These are phyloP conservation scores for Dicyrtomina minuta DNA, from an alignment of 2,888 invertebrate genomes.

Conservation along the genomic window DNA sequence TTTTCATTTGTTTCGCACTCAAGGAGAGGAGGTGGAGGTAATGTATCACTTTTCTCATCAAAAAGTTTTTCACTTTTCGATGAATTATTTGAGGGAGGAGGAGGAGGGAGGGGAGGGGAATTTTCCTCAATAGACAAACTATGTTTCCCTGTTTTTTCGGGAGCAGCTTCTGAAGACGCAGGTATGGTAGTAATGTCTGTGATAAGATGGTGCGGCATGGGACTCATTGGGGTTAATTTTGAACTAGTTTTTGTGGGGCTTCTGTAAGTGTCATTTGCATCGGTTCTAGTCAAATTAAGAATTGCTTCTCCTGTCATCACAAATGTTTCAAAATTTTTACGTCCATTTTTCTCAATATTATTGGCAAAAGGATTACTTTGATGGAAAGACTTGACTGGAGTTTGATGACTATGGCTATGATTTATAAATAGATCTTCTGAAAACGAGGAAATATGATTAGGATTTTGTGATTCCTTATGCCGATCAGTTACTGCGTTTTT, in stretches of 20 bases:
- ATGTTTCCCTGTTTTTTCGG: conserved; percentile 14
- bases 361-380: conserved; percentile 36
- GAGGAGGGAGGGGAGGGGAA: conserved; percentile 50
- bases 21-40: conserved; percentile 47
- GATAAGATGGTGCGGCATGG: conserved; percentile 37
- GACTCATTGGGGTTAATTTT: conserved; percentile 50
- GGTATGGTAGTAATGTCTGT: not conserved
- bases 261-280: conserved; percentile 48
- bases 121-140: conserved; percentile 30
- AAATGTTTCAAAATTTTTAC: conserved; percentile 76
- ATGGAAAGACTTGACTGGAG: conserved; percentile 29
- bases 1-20: conserved; percentile 28
- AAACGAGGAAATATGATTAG: conserved; percentile 48
- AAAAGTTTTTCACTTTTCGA: conserved; percentile 35
- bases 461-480: conserved; percentile 26
- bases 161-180: conserved; percentile 24
- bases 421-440: conserved; percentile 52
- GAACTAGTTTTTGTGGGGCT: conserved; percentile 51
- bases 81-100: conserved; percentile 41
- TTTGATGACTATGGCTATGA: conserved; percentile 49
- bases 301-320: conserved; percentile 98
- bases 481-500: conserved; percentile 13
- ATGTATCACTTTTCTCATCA: conserved; percentile 47
- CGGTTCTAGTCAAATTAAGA: conserved; percentile 76
- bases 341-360: conserved; percentile 45